Evolutionary conservation across 2,797 vertebrate species (phyloP).

Genomic region (Falco peregrinus): DNA sequence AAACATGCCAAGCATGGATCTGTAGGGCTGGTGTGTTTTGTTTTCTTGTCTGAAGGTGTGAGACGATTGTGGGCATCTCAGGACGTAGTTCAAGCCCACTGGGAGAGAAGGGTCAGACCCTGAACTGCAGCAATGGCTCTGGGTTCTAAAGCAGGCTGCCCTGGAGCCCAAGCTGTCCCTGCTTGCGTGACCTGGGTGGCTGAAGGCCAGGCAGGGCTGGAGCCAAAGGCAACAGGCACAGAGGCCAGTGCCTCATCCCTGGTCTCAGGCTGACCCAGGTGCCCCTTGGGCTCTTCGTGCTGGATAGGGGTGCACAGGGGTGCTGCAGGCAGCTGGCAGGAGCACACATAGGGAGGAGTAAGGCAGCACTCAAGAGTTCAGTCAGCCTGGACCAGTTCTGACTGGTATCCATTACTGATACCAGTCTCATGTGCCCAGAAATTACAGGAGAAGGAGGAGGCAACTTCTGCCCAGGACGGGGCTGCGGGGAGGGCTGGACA

Average conservation of each 20-base stretch:
- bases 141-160: background rate
- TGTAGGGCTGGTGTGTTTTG: too few species aligned
- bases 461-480: background rate
- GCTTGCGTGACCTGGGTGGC: too few species aligned
- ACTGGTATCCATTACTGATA: background rate
- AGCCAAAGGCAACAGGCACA: background rate
- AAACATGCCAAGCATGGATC: background rate
- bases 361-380: rapidly evolving
- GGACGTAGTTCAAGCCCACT: background rate
- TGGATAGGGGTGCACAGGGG: background rate
- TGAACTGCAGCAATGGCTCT: background rate
- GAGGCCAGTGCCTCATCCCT: rapidly evolving
- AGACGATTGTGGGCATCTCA: background rate
- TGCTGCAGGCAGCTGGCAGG: background rate
- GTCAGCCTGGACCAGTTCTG: background rate
- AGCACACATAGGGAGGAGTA: rapidly evolving
- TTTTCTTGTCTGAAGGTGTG: background rate
- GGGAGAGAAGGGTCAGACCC: background rate
- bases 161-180: background rate
- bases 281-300: background rate
- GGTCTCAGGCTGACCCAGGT: background rate
- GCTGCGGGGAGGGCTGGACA: background rate
- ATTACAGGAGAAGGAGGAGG: background rate
- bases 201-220: background rate
- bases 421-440: rapidly evolving